Base-by-base conservation (phyloP, 1,140 invertebrate genomes). In the Archivesica marissinica region DNA sequence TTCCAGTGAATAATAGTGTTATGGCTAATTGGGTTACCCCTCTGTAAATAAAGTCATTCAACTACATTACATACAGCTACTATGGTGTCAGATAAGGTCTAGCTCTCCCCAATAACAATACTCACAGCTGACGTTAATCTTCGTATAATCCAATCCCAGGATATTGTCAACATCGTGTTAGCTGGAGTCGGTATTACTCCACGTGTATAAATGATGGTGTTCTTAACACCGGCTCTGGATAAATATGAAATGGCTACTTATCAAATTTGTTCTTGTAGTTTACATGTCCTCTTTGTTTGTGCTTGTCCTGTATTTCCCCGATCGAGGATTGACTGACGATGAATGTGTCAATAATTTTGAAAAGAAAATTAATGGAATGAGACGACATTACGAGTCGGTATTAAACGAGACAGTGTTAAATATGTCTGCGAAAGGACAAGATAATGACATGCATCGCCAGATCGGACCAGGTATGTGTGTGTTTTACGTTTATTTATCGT, bases 391-490 rank as follows among this genome's bases (percentile, higher is more conserved):
- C 50, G 41, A 72, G 17, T 1, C 7, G 0, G 4, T 41, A 28
- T 33, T 72, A 44, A 72, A 72, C 50, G 3, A 50, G n/a, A 72
- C 68, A 1, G 39, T 41, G 23, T 1, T 44, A n/a, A 70, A 44
- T 44, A 38, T 25, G 20, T 30, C 38, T 15, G 25, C 0, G n/a
- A 44, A 41, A 11, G 38, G 15, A 15, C 38, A 41, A n/a, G 41
- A 28, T 28, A 17, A 23, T 2, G n/a, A 11, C 13, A 13, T 15
- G 6, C n/a, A 11, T 30, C n/a, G 11, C 20, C 23, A 72, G 20
- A 23, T 28, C 23, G 68, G 68, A 72, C 68, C 68, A 72, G 68
- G 68, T 72, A 72, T n/a, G 20, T n/a, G n/a, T n/a, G n/a, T n/a
- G n/a, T n/a, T n/a, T n/a, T n/a, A n/a, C n/a, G n/a, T n/a, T n/a